Base-by-base conservation (phyloP, 2,797 vertebrate species). In the Poecilia velifera region DNA sequence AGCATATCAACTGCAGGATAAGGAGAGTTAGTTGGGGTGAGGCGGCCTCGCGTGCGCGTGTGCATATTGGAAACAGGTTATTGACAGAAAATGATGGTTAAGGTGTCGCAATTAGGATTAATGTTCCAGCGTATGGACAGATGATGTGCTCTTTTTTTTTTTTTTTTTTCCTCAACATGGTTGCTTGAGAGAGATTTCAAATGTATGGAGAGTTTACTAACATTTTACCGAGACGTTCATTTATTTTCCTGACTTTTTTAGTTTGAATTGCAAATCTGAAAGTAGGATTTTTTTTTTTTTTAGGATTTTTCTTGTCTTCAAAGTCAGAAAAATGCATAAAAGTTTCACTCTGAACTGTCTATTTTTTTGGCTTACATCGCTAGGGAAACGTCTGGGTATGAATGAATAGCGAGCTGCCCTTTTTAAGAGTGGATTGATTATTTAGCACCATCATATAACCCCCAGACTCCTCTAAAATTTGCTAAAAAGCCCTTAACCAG, bases 1-100 rank as follows among this genome's bases (percentile, higher is more conserved):
- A 92, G 89, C 84, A 85, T 90, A 92, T 93, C 85, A 86, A 75
- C 87, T 87, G 76, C 74, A 81, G 84, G 84, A 73, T 89, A 80
- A 81, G 87, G 80, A 84, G 87, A 90, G 84, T 86, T 81, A 71
- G 81, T 76, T 76, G 82, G 75, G 78, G 77, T 82, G 66, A 53
- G 82, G 76, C 1, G 72, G 45, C 39, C 66, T 59, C 6, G 66
- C 22, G 39, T 14, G 66, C 70, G 46, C 66, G 77, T 78, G 45
- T 85, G 45, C 83, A 76, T 87, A 87, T 87, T 89, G 87, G 66
- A 85, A 86, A 72, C 80, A 5, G 77, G 78, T 86, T 89, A 91
- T 89, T 92, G 90, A 89, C 91, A 86, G 82, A 85, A 90, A 92
- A 84, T 90, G 85, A 88, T 88, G 86, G 81, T 75, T 79, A 82